A percentile compares a stretch with the other conserved stretches of the same genome.
Conservation (phyloP, 2,113 vertebrate species). For the Chaetodon trifascialis region DNA sequence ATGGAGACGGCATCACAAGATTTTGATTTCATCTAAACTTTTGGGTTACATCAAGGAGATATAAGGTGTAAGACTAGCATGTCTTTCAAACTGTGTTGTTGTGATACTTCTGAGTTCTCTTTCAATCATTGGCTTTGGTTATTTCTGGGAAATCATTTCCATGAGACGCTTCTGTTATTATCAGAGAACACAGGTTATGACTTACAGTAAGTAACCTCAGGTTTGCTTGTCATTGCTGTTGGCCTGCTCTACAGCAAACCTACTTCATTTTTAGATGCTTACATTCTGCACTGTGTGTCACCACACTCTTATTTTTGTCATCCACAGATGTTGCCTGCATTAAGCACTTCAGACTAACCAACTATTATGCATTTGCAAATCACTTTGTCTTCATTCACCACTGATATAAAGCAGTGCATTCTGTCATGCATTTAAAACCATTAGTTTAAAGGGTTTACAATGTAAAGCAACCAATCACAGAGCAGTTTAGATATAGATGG, state of each 20-base stretch:
- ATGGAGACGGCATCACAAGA: conserved; percentile 38
- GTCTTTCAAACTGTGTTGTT: conserved; percentile 14
- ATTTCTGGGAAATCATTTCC: not conserved
- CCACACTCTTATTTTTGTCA: conserved; percentile 31
- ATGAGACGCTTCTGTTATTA: not conserved
- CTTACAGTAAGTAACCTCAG: not conserved
- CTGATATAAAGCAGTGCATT: not conserved
- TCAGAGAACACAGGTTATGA: conserved; percentile 1
- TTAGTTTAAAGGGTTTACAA: not conserved
- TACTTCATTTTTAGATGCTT: not conserved
- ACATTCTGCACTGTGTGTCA: conserved; percentile 17
- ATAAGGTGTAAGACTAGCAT: not conserved
- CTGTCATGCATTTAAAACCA: not conserved
- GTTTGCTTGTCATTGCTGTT: conserved; percentile 24
- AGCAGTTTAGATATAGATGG: not conserved
- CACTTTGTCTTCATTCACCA: not conserved
- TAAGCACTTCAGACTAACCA: not conserved
- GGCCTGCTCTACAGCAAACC: not conserved
- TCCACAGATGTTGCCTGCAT: conserved; percentile 12
- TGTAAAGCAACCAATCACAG: not conserved
- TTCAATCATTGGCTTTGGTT: not conserved
- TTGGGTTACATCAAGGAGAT: not conserved
- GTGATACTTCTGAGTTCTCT: not conserved
- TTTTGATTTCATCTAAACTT: conserved; percentile 2
- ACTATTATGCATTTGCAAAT: conserved; percentile 6